Percentiles rank a stretch among this genome's conserved stretches.
phyloP scores from a whole-genome alignment of 2,888 invertebrate species.

The Halocaridina rubra region DNA sequence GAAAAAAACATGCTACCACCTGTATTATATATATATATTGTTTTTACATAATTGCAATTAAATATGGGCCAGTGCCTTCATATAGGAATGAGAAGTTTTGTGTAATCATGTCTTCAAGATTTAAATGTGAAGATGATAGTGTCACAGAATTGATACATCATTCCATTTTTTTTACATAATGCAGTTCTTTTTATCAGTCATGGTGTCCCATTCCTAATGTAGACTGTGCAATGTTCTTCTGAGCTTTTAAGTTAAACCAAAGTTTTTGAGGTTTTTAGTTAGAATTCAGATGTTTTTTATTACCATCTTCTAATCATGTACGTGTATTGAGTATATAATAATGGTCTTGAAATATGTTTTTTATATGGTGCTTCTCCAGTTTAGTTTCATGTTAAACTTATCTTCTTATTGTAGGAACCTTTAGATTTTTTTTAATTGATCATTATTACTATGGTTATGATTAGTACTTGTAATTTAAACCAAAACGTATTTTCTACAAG shows the following conservation, averaged over 20 bases:
- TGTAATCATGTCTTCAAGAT: slow-evolving; percentile 1
- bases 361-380: background rate
- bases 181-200: slow-evolving; percentile 25
- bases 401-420: background rate
- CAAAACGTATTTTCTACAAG: background rate
- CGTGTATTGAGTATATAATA: background rate
- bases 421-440: background rate
- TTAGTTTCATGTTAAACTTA: too few species aligned
- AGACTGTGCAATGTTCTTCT: slow-evolving; percentile 24
- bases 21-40: background rate
- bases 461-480: background rate
- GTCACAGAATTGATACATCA: slow-evolving; percentile 23
- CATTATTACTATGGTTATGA: background rate
- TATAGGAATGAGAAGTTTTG: slow-evolving; percentile 1
- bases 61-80: slow-evolving; percentile 48
- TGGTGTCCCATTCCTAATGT: slow-evolving; percentile 32
- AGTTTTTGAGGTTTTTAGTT: slow-evolving; percentile 34
- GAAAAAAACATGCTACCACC: background rate
- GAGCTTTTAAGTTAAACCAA: slow-evolving; percentile 16
- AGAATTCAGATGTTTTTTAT: slow-evolving; percentile 19
- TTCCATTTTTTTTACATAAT: slow-evolving; percentile 32
- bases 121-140: slow-evolving; percentile 43
- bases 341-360: background rate
- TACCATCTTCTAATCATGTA: background rate
- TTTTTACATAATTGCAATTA: background rate